Conservation (phyloP, 2,113 vertebrate species). For the Todiramphus chloris region DNA sequence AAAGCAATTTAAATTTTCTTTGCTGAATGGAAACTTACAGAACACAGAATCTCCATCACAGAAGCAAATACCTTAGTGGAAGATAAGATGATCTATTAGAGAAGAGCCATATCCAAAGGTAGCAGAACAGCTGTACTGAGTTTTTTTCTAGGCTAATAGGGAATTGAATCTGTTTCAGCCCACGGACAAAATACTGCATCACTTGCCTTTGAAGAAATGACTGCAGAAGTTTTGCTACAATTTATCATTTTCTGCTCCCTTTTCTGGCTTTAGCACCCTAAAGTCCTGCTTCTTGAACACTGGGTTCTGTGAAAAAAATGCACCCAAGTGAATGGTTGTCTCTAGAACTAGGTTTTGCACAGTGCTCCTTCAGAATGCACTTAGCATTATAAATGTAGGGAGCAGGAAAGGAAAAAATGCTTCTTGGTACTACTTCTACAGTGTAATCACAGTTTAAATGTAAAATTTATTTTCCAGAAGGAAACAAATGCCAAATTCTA, state of each 20-base stretch:
- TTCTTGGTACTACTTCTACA: background rate
- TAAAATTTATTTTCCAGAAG: constrained; percentile 18
- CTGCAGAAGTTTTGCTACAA: constrained; percentile 33
- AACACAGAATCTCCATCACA: background rate
- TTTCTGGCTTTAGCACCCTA: background rate
- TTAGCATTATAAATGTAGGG: background rate
- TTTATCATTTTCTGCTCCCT: constrained; percentile 29
- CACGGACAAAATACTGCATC: constrained; percentile 36
- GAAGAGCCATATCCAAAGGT: constrained; percentile 12
- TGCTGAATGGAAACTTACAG: background rate
- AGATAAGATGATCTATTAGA: constrained; percentile 13
- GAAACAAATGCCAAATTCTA: constrained; percentile 17
- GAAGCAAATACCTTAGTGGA: constrained; percentile 10
- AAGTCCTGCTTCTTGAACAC: background rate
- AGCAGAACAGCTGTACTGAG: constrained; percentile 16
- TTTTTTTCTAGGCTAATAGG: constrained; percentile 26
- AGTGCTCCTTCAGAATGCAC: background rate
- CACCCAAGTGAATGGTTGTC: background rate
- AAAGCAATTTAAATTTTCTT: background rate
- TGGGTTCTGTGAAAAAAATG: background rate
- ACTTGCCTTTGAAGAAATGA: constrained; percentile 45
- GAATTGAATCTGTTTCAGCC: constrained; percentile 39
- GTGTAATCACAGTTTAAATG: constrained; percentile 14
- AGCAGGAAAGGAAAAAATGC: background rate
- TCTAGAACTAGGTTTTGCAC: background rate